These are phyloP conservation scores for Channa argus DNA, from an alignment of 2,113 vertebrate genomes.

Conservation along the genomic window DNA sequence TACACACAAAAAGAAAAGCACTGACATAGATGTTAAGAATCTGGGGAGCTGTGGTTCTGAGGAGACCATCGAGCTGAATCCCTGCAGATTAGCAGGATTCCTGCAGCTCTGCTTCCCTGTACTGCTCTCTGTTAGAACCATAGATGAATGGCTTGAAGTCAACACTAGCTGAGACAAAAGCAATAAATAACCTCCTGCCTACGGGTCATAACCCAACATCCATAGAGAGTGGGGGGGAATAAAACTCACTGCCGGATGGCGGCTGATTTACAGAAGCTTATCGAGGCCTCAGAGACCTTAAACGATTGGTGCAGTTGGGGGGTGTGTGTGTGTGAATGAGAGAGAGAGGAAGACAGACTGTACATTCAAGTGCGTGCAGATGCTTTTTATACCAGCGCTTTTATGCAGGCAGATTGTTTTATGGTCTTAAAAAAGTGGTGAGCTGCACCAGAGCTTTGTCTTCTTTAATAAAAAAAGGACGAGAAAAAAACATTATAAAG, in stretches of 20 bases:
- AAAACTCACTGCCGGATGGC: constrained; percentile 68
- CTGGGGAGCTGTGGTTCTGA: constrained; percentile 22
- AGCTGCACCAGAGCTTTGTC: constrained; percentile 49
- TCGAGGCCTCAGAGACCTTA: constrained; percentile 68
- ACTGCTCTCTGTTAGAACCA: constrained; percentile 67
- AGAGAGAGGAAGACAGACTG: not conserved
- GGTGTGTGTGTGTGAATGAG: constrained; percentile 5
- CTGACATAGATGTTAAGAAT: constrained; percentile 53
- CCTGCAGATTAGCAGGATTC: constrained; percentile 51
- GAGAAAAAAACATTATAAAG: constrained; percentile 33
- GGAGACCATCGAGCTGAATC: constrained; percentile 31
- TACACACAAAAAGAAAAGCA: constrained; percentile 16
- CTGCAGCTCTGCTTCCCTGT: constrained; percentile 58
- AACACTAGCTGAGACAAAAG: constrained; percentile 72
- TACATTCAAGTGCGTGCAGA: constrained; percentile 27
- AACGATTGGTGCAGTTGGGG: constrained; percentile 62
- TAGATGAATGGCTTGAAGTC: constrained; percentile 69
- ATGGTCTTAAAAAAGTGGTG: constrained; percentile 51
- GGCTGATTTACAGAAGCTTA: constrained; percentile 81
- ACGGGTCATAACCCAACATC: constrained; percentile 75
- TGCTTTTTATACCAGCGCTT: constrained; percentile 31
- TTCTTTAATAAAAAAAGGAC: constrained; percentile 45
- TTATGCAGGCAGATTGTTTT: constrained; percentile 49
- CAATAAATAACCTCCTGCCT: constrained; percentile 79
- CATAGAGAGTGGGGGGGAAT: constrained; percentile 66